Conservation (phyloP, 1,140 invertebrate species). For the Probaryconus sp. region DNA sequence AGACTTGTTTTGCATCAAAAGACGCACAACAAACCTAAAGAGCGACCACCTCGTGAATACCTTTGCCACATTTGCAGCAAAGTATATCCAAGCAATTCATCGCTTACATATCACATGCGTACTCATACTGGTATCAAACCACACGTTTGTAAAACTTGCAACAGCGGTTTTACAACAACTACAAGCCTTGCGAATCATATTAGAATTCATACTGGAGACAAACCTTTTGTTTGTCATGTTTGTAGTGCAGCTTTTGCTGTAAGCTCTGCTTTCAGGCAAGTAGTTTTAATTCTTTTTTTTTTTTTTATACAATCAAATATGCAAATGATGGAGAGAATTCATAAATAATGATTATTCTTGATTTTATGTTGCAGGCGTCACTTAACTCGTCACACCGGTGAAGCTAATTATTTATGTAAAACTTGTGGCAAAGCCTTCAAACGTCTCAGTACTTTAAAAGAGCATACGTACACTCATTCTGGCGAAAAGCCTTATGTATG, state of each 20-base stretch:
- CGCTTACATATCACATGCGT: conserved; percentile 77
- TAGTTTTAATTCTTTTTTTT: neutral
- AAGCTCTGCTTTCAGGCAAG: conserved; percentile 72
- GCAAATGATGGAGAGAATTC: no score
- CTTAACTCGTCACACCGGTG: conserved; percentile 81
- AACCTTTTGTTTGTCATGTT: conserved; percentile 76
- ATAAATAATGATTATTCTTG: neutral
- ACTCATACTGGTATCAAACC: conserved; percentile 77
- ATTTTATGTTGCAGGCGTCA: conserved; percentile 70
- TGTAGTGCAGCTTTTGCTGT: conserved; percentile 77
- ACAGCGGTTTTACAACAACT: conserved; percentile 77
- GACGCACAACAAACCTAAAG: conserved; percentile 75
- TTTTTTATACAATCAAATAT: no score
- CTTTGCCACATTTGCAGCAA: conserved; percentile 77
- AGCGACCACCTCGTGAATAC: conserved; percentile 75
- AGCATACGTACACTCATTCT: conserved; percentile 80
- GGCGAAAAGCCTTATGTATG: conserved; percentile 80
- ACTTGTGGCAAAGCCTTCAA: conserved; percentile 83
- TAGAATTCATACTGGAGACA: conserved; percentile 76
- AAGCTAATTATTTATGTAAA: conserved; percentile 80
- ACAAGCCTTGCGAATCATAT: conserved; percentile 76
- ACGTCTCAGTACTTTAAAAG: conserved; percentile 79
- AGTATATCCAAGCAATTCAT: conserved; percentile 77
- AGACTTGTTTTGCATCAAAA: conserved; percentile 73
- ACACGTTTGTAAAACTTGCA: conserved; percentile 77